A percentile compares a stretch with the other conserved stretches of the same genome.
Conservation (phyloP, 2,888 invertebrate genomes). For the Hololepta plana region DNA sequence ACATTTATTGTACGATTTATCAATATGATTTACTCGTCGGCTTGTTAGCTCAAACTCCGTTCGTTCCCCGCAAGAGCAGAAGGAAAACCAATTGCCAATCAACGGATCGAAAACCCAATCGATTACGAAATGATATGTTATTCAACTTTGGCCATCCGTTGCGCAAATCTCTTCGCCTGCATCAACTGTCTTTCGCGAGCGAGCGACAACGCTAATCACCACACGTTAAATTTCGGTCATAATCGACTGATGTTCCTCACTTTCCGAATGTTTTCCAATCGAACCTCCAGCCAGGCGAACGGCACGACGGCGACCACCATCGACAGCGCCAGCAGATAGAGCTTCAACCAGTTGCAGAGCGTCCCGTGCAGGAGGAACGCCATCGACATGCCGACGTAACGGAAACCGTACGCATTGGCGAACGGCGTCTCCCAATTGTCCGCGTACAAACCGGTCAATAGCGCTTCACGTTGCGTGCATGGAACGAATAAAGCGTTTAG, state of each 20-base stretch:
- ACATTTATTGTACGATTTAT: no score
- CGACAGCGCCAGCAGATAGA: conserved; percentile 29
- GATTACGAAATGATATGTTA: no score
- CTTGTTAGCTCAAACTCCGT: no score
- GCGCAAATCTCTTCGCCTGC: no score
- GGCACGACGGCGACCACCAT: conserved; percentile 33
- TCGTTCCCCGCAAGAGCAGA: no score
- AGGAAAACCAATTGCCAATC: no score
- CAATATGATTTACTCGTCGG: no score
- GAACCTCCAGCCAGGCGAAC: conserved; percentile 33
- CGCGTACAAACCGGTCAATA: conserved; percentile 24
- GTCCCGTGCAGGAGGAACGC: conserved; percentile 44
- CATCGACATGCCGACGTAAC: conserved; percentile 39
- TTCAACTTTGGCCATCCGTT: no score
- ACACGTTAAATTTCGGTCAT: conserved; percentile 25
- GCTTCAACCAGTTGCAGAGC: conserved; percentile 35
- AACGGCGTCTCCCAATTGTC: conserved; percentile 32
- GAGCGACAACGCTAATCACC: no score
- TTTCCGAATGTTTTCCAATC: conserved; percentile 24
- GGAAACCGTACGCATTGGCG: conserved; percentile 33
- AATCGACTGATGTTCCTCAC: conserved; percentile 21
- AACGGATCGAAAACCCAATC: no score
- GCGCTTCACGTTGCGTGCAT: conserved; percentile 17
- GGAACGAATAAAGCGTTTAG: neutral
- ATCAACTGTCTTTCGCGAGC: no score